Conservation (phyloP, 2,113 vertebrate species). For the Istiophorus platypterus region DNA sequence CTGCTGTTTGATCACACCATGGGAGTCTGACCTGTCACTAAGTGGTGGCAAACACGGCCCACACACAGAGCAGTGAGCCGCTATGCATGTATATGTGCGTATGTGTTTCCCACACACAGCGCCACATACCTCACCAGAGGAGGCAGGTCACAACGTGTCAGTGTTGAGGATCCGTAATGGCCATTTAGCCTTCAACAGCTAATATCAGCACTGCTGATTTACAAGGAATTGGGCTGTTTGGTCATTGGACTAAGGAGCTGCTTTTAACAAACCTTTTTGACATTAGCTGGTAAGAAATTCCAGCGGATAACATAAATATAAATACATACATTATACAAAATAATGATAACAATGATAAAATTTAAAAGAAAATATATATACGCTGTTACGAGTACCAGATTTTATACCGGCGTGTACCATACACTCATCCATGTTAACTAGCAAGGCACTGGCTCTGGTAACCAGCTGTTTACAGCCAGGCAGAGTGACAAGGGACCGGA, state of each 20-base stretch:
- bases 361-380: neutral
- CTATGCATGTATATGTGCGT: constrained; percentile 64
- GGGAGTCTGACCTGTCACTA: constrained; percentile 84
- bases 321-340: neutral
- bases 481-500: constrained; percentile 72
- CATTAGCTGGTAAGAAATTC: constrained; percentile 20
- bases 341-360: neutral
- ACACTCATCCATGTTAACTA: constrained; percentile 22
- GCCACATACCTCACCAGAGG: constrained; percentile 78
- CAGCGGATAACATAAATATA: constrained; percentile 10
- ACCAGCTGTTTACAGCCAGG: constrained; percentile 75
- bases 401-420: constrained; percentile 35
- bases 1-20: constrained; percentile 84
- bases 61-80: constrained; percentile 76
- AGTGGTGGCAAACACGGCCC: constrained; percentile 83
- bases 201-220: constrained; percentile 80
- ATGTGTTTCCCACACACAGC: constrained; percentile 80
- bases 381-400: constrained; percentile 1
- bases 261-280: constrained; percentile 56
- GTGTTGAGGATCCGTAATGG: constrained; percentile 82
- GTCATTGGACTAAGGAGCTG: constrained; percentile 38
- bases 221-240: constrained; percentile 75
- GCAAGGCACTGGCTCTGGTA: constrained; percentile 42
- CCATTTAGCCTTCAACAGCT: constrained; percentile 84
- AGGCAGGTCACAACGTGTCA: constrained; percentile 81